phyloP scores from a whole-genome alignment of 2,888 invertebrate genomes.

The Anorthoa munda region DNA sequence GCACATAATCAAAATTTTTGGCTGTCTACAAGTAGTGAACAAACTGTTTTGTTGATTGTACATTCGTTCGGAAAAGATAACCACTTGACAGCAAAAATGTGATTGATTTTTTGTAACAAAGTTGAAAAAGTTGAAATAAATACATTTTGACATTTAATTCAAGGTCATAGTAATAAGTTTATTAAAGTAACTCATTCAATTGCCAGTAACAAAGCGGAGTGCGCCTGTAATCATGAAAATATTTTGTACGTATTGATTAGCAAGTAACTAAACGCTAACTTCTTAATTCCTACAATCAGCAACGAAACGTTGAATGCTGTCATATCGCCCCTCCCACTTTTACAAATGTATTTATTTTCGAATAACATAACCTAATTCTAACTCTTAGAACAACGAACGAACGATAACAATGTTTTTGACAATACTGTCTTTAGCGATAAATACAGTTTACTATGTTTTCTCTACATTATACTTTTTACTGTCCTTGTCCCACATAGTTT shows the following conservation, averaged over 20 bases:
- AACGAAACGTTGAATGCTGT: slow-evolving; percentile 64
- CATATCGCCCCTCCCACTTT: slow-evolving; percentile 75
- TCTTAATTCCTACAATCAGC: slow-evolving; percentile 20
- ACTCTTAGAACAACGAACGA: slow-evolving; percentile 74
- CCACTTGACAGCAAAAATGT: neutral
- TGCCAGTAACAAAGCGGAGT: neutral
- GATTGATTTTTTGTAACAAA: neutral
- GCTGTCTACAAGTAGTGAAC: neutral
- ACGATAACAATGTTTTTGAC: slow-evolving; percentile 82
- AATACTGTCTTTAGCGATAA: slow-evolving; percentile 74
- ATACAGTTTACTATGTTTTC: slow-evolving; percentile 75
- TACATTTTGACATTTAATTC: slow-evolving; percentile 19
- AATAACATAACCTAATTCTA: slow-evolving; percentile 75
- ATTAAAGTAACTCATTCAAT: neutral
- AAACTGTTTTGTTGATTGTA: slow-evolving; percentile 1
- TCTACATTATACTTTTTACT: slow-evolving; percentile 75
- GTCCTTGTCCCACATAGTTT: slow-evolving; percentile 81
- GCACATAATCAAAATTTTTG: neutral
- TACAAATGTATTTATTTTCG: slow-evolving; percentile 79
- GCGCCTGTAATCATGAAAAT: slow-evolving; percentile 36
- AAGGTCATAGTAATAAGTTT: slow-evolving; percentile 12
- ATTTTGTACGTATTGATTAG: slow-evolving; percentile 40
- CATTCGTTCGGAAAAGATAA: slow-evolving; percentile 10
- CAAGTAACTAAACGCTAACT: slow-evolving; percentile 50
- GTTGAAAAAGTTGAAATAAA: neutral